phyloP scores from a whole-genome alignment of 2,113 vertebrate species.

The Melierax canorus region DNA sequence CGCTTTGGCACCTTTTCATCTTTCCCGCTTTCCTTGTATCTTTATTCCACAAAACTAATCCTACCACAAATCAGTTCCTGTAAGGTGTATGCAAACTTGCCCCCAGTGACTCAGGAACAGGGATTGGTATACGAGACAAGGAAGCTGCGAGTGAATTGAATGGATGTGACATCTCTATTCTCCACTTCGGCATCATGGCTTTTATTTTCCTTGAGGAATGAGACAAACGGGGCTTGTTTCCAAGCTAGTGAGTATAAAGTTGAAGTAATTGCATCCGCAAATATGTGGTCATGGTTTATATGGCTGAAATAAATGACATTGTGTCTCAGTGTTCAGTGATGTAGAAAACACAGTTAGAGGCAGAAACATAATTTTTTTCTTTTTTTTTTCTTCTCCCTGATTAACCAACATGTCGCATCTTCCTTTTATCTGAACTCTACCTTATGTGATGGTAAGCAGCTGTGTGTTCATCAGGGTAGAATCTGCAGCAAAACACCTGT shows the following conservation, averaged over 20 bases:
- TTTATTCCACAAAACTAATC: not conserved
- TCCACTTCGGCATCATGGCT: constrained; percentile 15
- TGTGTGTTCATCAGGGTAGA: not conserved
- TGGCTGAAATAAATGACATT: constrained; percentile 48
- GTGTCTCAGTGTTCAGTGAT: constrained; percentile 25
- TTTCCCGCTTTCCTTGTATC: not conserved
- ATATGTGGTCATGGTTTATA: constrained; percentile 38
- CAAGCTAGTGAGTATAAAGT: constrained; percentile 52
- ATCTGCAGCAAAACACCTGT: constrained; percentile 17
- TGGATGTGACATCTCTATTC: constrained; percentile 50
- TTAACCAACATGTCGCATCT: not conserved
- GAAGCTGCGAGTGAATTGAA: not conserved
- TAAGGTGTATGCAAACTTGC: not conserved
- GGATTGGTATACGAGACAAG: not conserved
- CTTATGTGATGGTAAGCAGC: not conserved
- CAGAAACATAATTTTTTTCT: not conserved
- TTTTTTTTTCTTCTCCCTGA: constrained; percentile 18
- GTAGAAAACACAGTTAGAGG: constrained; percentile 49
- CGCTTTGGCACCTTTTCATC: not conserved
- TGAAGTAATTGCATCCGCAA: constrained; percentile 50
- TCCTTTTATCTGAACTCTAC: not conserved
- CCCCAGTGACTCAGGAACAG: not conserved
- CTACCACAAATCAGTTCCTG: not conserved
- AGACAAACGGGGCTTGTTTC: constrained; percentile 49
- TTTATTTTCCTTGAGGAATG: constrained; percentile 57